Evolutionary conservation across 2,113 vertebrate genomes (phyloP).

Genomic region (Daphoenositta chrysoptera): DNA sequence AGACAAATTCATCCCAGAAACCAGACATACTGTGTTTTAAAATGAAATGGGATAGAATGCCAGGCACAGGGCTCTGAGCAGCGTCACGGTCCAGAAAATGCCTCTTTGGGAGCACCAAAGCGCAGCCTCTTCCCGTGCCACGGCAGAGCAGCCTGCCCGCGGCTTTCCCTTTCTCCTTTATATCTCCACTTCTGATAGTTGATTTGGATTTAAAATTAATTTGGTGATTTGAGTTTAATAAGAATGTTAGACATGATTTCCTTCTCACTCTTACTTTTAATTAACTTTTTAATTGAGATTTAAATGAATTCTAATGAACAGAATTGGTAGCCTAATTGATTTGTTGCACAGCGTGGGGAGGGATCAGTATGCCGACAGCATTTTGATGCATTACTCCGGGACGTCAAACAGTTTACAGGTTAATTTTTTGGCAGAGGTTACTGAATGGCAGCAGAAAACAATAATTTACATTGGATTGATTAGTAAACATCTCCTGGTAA

Average conservation of each 20-base stretch:
- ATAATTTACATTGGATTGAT: neutral
- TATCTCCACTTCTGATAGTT: conserved; percentile 13
- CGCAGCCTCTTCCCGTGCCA: neutral
- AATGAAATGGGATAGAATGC: neutral
- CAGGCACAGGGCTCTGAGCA: neutral
- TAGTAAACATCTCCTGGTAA: neutral
- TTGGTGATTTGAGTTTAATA: conserved; percentile 75
- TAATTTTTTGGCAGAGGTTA: conserved; percentile 72
- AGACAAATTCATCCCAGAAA: neutral
- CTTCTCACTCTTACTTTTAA: conserved; percentile 76
- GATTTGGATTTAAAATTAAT: conserved; percentile 70
- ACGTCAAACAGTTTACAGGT: conserved; percentile 63
- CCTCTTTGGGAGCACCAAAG: neutral
- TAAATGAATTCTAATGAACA: conserved; percentile 82
- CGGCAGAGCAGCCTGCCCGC: neutral
- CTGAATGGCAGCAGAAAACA: conserved; percentile 46
- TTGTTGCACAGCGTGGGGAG: conserved; percentile 68
- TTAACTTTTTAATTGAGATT: conserved; percentile 80
- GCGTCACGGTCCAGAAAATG: neutral
- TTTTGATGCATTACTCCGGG: conserved; percentile 38
- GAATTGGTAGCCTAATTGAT: conserved; percentile 80
- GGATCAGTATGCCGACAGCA: conserved; percentile 62
- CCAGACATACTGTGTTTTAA: neutral
- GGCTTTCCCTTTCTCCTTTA: neutral
- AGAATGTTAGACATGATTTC: conserved; percentile 78